These are phyloP conservation scores for Mus caroli DNA, from an alignment of 2,797 vertebrate species.

Conservation along the genomic window DNA sequence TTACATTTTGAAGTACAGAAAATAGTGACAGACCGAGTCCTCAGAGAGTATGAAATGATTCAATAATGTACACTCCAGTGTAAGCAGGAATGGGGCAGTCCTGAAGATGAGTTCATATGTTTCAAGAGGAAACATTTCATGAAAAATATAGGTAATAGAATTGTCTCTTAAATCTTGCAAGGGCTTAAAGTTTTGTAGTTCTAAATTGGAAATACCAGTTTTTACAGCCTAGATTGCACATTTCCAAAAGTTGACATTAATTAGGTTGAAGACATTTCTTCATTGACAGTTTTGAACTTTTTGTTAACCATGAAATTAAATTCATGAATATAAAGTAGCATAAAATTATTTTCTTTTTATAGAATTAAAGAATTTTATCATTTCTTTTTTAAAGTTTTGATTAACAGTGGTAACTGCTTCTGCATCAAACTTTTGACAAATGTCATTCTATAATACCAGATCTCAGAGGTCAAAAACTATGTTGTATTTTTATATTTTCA, in stretches of 20 bases:
- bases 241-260: slow-evolving; percentile 76
- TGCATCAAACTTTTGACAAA: slow-evolving; percentile 53
- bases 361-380: slow-evolving; percentile 58
- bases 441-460: slow-evolving; percentile 31
- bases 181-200: slow-evolving; percentile 51
- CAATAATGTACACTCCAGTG: not conserved
- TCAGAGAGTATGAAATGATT: not conserved
- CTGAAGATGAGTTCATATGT: not conserved
- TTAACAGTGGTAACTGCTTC: slow-evolving; percentile 25
- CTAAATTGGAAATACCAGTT: slow-evolving; percentile 61
- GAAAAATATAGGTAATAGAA: not conserved
- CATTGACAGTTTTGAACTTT: slow-evolving; percentile 72
- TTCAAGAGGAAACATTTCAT: not conserved
- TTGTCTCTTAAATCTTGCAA: slow-evolving; percentile 1
- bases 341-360: slow-evolving; percentile 65
- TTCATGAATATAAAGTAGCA: slow-evolving; percentile 74
- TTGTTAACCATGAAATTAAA: slow-evolving; percentile 71
- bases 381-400: slow-evolving; percentile 52
- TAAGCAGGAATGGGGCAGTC: not conserved
- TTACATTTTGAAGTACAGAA: not conserved
- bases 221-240: not conserved
- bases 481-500: slow-evolving; percentile 17
- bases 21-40: not conserved
- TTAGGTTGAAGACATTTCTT: slow-evolving; percentile 67
- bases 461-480: not conserved